A percentile compares a stretch with the other conserved stretches of the same genome.
phyloP scores from a whole-genome alignment of 2,113 vertebrate genomes.

The Spermophilus dauricus region DNA sequence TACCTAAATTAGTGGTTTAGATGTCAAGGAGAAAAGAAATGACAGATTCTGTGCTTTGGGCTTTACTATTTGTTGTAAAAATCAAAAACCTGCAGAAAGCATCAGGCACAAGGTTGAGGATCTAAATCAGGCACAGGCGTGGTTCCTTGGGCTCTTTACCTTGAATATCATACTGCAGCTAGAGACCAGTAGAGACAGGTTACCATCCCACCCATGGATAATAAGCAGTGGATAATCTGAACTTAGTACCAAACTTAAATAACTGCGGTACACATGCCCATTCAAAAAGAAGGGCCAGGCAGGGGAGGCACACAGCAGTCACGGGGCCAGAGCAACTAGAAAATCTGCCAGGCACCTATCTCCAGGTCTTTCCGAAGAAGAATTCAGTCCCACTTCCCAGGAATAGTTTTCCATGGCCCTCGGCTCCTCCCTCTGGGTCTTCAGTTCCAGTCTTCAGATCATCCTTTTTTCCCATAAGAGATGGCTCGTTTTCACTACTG shows the following conservation, averaged over 20 bases:
- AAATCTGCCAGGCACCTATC: not conserved
- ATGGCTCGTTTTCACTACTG: not conserved
- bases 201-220: not conserved
- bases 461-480: not conserved
- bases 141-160: not conserved
- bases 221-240: not conserved
- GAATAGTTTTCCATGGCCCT: not conserved
- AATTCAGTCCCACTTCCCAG: not conserved
- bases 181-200: not conserved
- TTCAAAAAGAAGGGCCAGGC: not conserved
- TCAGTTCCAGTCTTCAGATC: not conserved
- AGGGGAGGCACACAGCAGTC: not conserved
- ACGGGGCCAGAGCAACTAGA: not conserved
- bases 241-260: not conserved
- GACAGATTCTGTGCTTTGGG: not conserved
- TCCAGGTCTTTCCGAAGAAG: not conserved
- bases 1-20: slow-evolving; percentile 24
- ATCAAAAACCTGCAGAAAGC: slow-evolving; percentile 35
- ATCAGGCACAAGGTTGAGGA: not conserved
- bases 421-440: not conserved
- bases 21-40: slow-evolving; percentile 53
- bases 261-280: not conserved
- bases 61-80: slow-evolving; percentile 58
- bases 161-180: not conserved
- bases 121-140: not conserved